These are phyloP conservation scores for Fabriciana adippe DNA, from an alignment of 2,888 invertebrate species.

Conservation along the genomic window DNA sequence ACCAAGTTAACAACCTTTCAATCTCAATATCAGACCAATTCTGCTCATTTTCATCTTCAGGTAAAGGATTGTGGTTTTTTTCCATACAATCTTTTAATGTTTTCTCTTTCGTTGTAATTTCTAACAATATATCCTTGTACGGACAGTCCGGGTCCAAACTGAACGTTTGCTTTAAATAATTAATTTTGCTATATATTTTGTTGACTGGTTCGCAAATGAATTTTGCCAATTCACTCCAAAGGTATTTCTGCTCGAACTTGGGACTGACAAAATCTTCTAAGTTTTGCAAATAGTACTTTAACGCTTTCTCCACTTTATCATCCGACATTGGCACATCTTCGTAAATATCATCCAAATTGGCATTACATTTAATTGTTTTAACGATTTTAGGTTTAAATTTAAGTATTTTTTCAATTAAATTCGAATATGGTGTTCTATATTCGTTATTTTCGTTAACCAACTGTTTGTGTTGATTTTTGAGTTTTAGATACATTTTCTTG, in stretches of 20 bases:
- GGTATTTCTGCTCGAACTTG: conserved; percentile 64
- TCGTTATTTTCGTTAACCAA: conserved; percentile 40
- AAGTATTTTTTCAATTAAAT: conserved; percentile 58
- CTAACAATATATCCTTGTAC: conserved; percentile 46
- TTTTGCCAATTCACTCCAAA: conserved; percentile 67
- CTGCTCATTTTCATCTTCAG: conserved; percentile 47
- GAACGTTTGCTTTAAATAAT: conserved; percentile 64
- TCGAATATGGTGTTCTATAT: conserved; percentile 46
- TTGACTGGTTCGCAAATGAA: conserved; percentile 55
- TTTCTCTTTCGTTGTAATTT: conserved; percentile 48
- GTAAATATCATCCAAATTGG: conserved; percentile 48
- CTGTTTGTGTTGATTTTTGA: conserved; percentile 56
- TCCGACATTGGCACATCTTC: conserved; percentile 57
- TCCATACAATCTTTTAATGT: conserved; percentile 43
- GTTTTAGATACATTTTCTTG: conserved; percentile 60
- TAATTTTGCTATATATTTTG: conserved; percentile 67
- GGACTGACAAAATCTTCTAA: conserved; percentile 69
- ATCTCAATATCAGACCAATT: conserved; percentile 64
- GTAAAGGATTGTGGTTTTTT: conserved; percentile 33
- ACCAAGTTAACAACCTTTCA: conserved; percentile 66
- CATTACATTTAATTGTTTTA: conserved; percentile 48
- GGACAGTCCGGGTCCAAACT: conserved; percentile 39
- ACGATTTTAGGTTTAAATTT: conserved; percentile 57
- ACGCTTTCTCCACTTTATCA: conserved; percentile 57
- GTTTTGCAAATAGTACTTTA: conserved; percentile 65